These are phyloP conservation scores for Nymphicus hollandicus DNA, from an alignment of 2,113 vertebrate species.

Conservation along the genomic window DNA sequence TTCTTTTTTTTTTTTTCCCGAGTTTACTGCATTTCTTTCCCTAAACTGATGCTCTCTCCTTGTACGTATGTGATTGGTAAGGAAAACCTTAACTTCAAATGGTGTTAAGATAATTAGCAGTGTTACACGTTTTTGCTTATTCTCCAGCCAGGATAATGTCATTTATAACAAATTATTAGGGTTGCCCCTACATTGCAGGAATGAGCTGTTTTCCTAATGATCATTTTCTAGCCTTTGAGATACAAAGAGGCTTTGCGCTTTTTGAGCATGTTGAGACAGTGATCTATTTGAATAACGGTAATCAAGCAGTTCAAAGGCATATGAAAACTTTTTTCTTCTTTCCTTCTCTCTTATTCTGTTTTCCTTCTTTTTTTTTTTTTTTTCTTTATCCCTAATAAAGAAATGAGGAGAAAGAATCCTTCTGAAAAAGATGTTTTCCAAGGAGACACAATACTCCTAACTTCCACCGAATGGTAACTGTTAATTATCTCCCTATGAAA, in stretches of 20 bases:
- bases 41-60: background rate
- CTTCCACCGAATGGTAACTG: background rate
- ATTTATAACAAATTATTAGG: background rate
- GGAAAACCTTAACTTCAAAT: background rate
- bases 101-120: background rate
- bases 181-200: background rate
- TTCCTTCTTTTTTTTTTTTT: no score
- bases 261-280: background rate
- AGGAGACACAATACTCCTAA: background rate
- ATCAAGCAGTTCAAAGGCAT: background rate
- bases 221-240: background rate
- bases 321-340: rapidly evolving
- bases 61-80: rapidly evolving
- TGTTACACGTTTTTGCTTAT: background rate
- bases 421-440: background rate
- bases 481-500: background rate
- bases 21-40: background rate
- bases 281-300: background rate
- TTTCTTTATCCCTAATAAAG: background rate
- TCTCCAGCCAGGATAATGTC: background rate
- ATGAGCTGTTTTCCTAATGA: background rate
- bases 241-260: background rate
- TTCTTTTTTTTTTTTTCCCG: background rate
- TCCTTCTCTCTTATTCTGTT: rapidly evolving
- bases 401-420: background rate